phyloP scores from a whole-genome alignment of 2,797 vertebrate genomes.

The Poecilia velifera region DNA sequence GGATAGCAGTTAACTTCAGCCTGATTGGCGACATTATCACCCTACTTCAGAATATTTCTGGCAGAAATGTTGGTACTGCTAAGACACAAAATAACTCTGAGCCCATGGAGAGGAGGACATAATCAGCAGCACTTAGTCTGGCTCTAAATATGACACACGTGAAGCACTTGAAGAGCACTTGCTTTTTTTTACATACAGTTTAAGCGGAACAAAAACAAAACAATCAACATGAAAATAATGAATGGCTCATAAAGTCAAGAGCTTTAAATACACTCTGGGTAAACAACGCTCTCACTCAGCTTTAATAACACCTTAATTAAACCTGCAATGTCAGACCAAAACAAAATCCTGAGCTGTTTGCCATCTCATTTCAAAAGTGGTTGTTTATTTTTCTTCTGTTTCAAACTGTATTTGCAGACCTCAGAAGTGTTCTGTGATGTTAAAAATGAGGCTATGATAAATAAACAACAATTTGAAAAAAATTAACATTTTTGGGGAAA shows the following conservation, averaged over 20 bases:
- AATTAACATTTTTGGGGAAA: too few relatives aligned
- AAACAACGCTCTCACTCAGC: not conserved
- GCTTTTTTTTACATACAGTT: not conserved
- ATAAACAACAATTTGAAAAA: not conserved
- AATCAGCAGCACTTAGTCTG: conserved; percentile 9
- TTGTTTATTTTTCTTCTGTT: not conserved
- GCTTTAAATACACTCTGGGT: conserved; percentile 1
- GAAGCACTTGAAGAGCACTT: not conserved
- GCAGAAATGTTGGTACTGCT: not conserved
- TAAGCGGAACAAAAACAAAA: not conserved
- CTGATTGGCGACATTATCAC: conserved; percentile 26
- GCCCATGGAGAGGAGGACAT: not conserved
- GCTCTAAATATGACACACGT: conserved; percentile 30
- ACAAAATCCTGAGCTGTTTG: not conserved
- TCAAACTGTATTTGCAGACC: not conserved
- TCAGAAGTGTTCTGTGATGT: not conserved
- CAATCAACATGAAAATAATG: not conserved
- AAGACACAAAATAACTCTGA: not conserved
- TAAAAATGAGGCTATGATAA: not conserved
- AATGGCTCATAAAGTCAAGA: conserved; percentile 6
- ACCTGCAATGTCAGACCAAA: not conserved
- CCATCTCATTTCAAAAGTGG: not conserved
- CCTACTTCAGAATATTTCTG: conserved; percentile 21
- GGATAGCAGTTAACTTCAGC: conserved; percentile 30
- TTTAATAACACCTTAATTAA: conserved; percentile 1